A percentile compares a stretch with the other conserved stretches of the same genome.
These are phyloP conservation scores for Peromyscus californicus DNA, from an alignment of 2,113 vertebrate species.

Conservation along the genomic window DNA sequence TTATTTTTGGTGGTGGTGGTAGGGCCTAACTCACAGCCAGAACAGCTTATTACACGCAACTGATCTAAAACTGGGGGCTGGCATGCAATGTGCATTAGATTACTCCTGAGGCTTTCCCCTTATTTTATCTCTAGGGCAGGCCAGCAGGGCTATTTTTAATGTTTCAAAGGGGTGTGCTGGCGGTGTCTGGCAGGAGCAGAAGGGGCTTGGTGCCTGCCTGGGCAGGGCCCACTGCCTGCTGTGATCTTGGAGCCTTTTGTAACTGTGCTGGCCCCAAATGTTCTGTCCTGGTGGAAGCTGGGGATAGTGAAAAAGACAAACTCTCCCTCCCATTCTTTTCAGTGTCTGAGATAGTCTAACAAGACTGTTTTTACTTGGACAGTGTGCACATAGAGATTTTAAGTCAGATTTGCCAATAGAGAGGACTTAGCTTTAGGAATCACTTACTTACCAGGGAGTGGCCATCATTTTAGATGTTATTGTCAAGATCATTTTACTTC, in stretches of 20 bases:
- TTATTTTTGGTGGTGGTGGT: background rate
- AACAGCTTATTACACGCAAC: background rate
- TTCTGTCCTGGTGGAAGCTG: background rate
- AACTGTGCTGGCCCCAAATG: background rate
- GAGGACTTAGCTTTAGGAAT: background rate
- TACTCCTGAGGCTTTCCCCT: slow-evolving; percentile 53
- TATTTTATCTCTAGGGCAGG: slow-evolving; percentile 61
- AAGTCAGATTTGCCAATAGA: background rate
- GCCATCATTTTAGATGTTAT: background rate
- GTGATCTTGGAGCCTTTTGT: background rate
- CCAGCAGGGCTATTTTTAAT: slow-evolving; percentile 58
- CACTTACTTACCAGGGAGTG: background rate
- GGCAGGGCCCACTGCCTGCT: fast-evolving
- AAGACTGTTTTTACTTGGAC: background rate
- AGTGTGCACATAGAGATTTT: background rate
- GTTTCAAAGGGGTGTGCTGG: slow-evolving; percentile 26
- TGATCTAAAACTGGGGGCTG: background rate
- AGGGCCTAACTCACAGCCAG: background rate
- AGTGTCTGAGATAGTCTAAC: background rate
- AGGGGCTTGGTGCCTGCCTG: background rate
- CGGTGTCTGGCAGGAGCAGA: background rate
- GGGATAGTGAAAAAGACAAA: background rate
- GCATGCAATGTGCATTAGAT: background rate
- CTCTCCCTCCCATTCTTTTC: background rate
- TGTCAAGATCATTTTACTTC: background rate